phyloP scores from a whole-genome alignment of 2,797 vertebrate species.

The Cirrhinus mrigala region DNA sequence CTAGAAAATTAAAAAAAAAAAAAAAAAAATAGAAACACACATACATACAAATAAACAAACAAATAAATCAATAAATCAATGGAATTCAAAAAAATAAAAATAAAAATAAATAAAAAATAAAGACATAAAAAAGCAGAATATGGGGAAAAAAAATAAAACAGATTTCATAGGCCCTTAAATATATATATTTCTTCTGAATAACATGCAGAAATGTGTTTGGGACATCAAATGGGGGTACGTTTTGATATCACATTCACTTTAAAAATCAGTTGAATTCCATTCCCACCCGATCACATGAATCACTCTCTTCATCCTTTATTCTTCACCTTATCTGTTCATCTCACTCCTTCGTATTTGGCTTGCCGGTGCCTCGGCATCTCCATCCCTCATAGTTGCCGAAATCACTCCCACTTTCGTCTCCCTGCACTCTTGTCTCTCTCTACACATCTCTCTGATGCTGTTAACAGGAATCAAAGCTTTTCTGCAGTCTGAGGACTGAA shows the following conservation, averaged over 20 bases:
- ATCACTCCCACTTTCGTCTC: slow-evolving; percentile 17
- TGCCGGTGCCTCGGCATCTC: background rate
- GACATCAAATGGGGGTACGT: background rate
- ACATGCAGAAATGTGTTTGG: background rate
- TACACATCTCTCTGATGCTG: slow-evolving; percentile 33
- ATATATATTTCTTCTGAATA: background rate
- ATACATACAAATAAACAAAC: no score
- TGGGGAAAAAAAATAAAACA: no score
- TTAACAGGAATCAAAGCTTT: slow-evolving; percentile 51
- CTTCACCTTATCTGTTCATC: slow-evolving; percentile 20
- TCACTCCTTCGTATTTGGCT: background rate
- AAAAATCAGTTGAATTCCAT: background rate
- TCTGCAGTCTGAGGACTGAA: slow-evolving; percentile 34
- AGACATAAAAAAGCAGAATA: no score
- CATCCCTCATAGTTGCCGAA: slow-evolving; percentile 26
- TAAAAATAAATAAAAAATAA: no score
- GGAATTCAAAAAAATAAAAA: no score
- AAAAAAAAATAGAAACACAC: no score
- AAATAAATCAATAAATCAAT: no score
- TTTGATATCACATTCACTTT: background rate
- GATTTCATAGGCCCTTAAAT: no score
- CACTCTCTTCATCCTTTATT: background rate
- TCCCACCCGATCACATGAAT: background rate
- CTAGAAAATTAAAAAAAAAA: no score
- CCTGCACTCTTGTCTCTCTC: slow-evolving; percentile 12